Conservation (phyloP, 2,797 vertebrate genomes). For the Microctenopoma lineatum region DNA sequence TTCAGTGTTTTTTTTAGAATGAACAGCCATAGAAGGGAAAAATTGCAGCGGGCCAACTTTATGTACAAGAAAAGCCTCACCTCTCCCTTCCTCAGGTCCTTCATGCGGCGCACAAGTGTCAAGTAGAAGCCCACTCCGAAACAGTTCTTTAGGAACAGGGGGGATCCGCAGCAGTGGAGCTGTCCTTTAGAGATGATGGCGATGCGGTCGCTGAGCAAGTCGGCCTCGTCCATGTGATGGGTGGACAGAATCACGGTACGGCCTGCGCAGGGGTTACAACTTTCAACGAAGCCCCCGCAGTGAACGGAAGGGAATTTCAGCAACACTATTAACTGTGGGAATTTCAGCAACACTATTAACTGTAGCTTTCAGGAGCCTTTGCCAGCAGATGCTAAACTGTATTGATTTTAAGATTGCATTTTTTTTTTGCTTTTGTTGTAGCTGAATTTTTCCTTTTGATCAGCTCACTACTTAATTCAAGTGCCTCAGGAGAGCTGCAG, state of each 20-base stretch:
- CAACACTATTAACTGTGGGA: background rate
- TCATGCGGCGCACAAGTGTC: constrained; percentile 88
- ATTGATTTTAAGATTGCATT: constrained; percentile 25
- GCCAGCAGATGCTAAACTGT: background rate
- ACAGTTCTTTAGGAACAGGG: constrained; percentile 95
- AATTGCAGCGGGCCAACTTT: background rate
- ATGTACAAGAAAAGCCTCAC: constrained; percentile 49
- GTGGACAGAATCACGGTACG: constrained; percentile 97
- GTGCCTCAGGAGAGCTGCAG: constrained; percentile 35
- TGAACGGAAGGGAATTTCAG: background rate
- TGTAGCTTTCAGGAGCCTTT: constrained; percentile 23
- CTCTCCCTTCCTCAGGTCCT: constrained; percentile 78
- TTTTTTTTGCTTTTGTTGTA: constrained; percentile 27
- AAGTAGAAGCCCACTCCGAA: constrained; percentile 97
- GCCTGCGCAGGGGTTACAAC: constrained; percentile 72
- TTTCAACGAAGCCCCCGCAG: background rate
- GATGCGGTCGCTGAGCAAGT: constrained; percentile 95
- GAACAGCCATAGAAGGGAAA: background rate
- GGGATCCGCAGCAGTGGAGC: constrained; percentile 93
- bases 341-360: background rate
- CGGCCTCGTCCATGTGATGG: constrained; percentile 99
- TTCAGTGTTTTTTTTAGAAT: background rate
- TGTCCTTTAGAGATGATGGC: constrained; percentile 96
- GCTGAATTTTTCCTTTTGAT: constrained; percentile 56
- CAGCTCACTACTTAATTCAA: constrained; percentile 53